Conservation (phyloP, 2,113 vertebrate genomes). For the Canis aureus region DNA sequence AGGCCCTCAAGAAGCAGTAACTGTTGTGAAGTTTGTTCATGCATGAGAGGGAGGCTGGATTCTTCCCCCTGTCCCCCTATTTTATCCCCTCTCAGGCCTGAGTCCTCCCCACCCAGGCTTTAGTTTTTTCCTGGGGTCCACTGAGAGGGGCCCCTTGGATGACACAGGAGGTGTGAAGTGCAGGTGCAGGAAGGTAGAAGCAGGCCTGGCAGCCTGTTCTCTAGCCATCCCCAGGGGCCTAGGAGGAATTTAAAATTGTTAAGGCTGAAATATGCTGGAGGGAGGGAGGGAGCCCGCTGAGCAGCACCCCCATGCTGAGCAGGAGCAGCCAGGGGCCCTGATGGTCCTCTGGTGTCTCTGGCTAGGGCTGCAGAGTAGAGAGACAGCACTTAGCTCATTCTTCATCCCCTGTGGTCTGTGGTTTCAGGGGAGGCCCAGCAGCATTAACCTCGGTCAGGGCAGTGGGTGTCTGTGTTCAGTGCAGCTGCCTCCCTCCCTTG, state of each 20-base stretch:
- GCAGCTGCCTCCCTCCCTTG: background rate
- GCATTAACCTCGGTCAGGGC: background rate
- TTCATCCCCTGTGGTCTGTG: background rate
- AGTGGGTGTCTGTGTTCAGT: background rate
- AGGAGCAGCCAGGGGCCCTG: background rate
- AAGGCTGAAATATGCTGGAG: background rate
- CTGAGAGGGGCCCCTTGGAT: background rate
- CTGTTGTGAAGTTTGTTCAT: background rate
- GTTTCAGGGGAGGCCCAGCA: background rate
- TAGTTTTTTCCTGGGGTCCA: background rate
- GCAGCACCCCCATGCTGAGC: accelerated
- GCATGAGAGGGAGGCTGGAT: background rate
- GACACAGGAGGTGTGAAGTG: background rate
- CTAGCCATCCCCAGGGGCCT: background rate
- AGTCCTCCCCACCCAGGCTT: background rate
- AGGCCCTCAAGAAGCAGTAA: too few species aligned
- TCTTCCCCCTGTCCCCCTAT: background rate
- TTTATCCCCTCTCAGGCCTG: background rate
- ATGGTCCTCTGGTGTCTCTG: background rate
- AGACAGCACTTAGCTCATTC: background rate
- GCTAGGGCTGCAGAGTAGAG: background rate
- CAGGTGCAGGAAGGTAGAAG: background rate
- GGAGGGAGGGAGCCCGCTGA: background rate
- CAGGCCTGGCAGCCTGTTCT: background rate
- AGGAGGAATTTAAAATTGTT: background rate